A percentile compares a stretch with the other conserved stretches of the same genome.
These are phyloP conservation scores for Leucophenga varia DNA, from an alignment of 1,140 invertebrate genomes.

Conservation along the genomic window DNA sequence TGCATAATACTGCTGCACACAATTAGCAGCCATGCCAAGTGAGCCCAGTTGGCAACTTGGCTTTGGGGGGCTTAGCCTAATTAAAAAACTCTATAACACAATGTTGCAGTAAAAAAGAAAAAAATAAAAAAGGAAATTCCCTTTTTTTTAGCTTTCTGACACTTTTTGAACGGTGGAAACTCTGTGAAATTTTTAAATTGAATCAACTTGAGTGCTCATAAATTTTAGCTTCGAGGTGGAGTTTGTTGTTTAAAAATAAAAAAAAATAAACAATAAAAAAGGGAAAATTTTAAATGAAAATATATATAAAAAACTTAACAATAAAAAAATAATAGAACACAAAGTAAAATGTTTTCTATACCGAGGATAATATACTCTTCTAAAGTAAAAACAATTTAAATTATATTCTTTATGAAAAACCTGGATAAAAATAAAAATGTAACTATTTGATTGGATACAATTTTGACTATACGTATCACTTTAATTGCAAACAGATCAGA, in stretches of 20 bases:
- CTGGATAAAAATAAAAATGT: too few relatives aligned
- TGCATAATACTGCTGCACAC: conserved; percentile 1
- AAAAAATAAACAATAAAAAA: too few relatives aligned
- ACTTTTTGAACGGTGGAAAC: neutral
- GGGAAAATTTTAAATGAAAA: too few relatives aligned
- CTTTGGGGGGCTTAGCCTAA: conserved; percentile 48
- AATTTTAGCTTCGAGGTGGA: conserved; percentile 37
- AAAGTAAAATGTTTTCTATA: too few relatives aligned
- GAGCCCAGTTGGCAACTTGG: conserved; percentile 38
- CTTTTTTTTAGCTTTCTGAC: neutral
- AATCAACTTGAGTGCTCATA: conserved; percentile 49
- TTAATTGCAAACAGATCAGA: too few relatives aligned
- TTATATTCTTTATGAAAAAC: too few relatives aligned
- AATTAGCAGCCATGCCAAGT: conserved; percentile 30
- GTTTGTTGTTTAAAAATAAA: conserved; percentile 1
- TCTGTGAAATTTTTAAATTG: conserved; percentile 38
- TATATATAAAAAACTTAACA: too few relatives aligned
- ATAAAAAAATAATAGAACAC: too few relatives aligned
- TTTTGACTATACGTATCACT: too few relatives aligned
- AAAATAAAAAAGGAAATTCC: neutral
- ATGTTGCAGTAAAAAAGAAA: conserved; percentile 12
- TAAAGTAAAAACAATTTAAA: too few relatives aligned
- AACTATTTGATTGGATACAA: too few relatives aligned
- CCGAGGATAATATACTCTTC: too few relatives aligned
- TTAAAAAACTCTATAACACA: conserved; percentile 26